phyloP scores from a whole-genome alignment of 2,888 invertebrate species.

The Leptinotarsa peninsularis region DNA sequence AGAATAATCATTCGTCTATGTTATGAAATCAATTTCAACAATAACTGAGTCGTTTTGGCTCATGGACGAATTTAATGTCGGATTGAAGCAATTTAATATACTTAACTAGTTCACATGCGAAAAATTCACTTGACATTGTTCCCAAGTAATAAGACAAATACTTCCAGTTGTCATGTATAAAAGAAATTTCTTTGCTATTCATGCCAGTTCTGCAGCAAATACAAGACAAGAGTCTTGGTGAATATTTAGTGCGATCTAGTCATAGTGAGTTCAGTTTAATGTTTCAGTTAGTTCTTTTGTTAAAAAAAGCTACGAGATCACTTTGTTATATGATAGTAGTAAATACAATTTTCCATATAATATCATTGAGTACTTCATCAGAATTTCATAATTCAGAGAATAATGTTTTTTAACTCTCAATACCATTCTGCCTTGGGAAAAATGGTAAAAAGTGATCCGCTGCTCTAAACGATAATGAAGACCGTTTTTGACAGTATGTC shows the following conservation, averaged over 20 bases:
- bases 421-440: too few relatives aligned
- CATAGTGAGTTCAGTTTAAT: background rate
- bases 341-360: too few relatives aligned
- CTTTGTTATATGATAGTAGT: too few relatives aligned
- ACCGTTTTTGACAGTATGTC: too few relatives aligned
- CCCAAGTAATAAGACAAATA: conserved; percentile 31
- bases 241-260: background rate
- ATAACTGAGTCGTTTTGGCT: conserved; percentile 32
- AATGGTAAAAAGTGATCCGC: too few relatives aligned
- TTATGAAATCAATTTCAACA: conserved; percentile 11
- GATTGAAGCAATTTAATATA: conserved; percentile 41
- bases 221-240: background rate
- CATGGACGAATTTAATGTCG: conserved; percentile 39
- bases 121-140: conserved; percentile 52
- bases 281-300: background rate
- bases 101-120: conserved; percentile 47
- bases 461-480: too few relatives aligned
- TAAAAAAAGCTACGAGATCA: background rate
- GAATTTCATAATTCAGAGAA: too few relatives aligned
- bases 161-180: conserved; percentile 38
- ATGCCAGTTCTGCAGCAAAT: conserved; percentile 20
- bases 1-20: conserved; percentile 17
- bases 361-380: too few relatives aligned
- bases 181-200: conserved; percentile 29
- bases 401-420: too few relatives aligned